Evolutionary conservation across 2,888 invertebrate genomes (phyloP), one percentile per base, ranked within the genome.

Genomic region (Phortica magna): DNA sequence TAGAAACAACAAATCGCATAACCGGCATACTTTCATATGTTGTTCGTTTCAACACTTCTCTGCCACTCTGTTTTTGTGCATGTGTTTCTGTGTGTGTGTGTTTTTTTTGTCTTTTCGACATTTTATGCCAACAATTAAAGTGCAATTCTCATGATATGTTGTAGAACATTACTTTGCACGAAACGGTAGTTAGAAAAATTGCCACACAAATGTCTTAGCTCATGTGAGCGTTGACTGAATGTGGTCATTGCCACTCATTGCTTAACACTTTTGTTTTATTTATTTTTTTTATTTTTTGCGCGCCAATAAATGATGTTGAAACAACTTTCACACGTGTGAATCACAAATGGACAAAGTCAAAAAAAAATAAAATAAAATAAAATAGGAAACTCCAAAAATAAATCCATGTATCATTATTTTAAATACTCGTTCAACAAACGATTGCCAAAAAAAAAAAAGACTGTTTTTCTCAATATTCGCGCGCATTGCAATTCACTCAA

Each of bases 1-100:
- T 65, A 77, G 79, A 77, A 84, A 82, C 83, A 48, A 64, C 14
- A 64, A 64, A 64, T 14, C 14, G 31, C 14, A 17, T 6, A 19
- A 22, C 6, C 31, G 31, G 31, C 31, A 31, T 31, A 22, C 14
- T 64, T 39, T 22, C 19, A 19, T 48, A 48, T 48, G 48, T 48
- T 48, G 48, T 14, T 48, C 48, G n/a, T n/a, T n/a, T n/a, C n/a
- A n/a, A n/a, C n/a, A n/a, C n/a, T n/a, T n/a, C n/a, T n/a, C n/a
- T n/a, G n/a, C n/a, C n/a, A n/a, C n/a, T n/a, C n/a, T n/a, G n/a
- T n/a, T n/a, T n/a, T n/a, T n/a, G n/a, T n/a, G n/a, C n/a, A n/a
- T n/a, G n/a, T n/a, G n/a, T n/a, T n/a, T n/a, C n/a, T n/a, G n/a
- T n/a, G n/a, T n/a, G n/a, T n/a, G n/a, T n/a, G n/a, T n/a, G n/a